Base-by-base conservation (phyloP, 1,140 invertebrate genomes). In the Himalopsyche phryganea region DNA sequence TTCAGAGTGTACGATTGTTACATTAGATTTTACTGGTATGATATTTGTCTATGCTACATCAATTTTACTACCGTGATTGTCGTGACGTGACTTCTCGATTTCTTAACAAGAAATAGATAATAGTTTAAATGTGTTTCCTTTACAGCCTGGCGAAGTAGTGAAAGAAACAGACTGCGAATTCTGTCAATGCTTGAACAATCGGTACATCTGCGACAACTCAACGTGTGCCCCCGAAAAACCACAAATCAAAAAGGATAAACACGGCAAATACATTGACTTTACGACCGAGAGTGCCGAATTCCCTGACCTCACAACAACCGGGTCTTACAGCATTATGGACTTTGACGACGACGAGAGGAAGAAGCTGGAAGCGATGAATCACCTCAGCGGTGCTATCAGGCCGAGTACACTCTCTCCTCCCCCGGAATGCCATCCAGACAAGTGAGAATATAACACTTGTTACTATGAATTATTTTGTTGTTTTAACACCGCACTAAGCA, bases 101-200 rank as follows among this genome's bases (percentile, higher is more conserved):
- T n/a, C n/a, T n/a, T n/a, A n/a, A n/a, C n/a, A n/a, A n/a, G n/a
- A n/a, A n/a, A n/a, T n/a, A n/a, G n/a, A n/a, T n/a, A n/a, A n/a
- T n/a, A n/a, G n/a, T n/a, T n/a, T n/a, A n/a, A n/a, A n/a, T n/a
- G n/a, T n/a, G n/a, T n/a, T n/a, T n/a, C n/a, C 23, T 28, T 28
- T 71, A 11, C 60, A 83, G 74, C 83, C 85, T 20, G 82, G 83
- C 6, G 69, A 69, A 17, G 68, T 81, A 2, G 53, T 75, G 2
- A 60, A 74, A 33, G 79, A 82, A 63, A 77, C 75, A 2, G 70
- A 78, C 0, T 87, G 85, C 60, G 78, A 82, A 68, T 69, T 78
- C 2, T 90, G 88, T 58, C 86, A 88, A 61, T 90, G 88, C 62
- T 70, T 87, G 3, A 79, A 86, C 51, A 88, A 89, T 69, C 74